Base-by-base conservation (phyloP, 2,113 vertebrate genomes). In the Struthio camelus region DNA sequence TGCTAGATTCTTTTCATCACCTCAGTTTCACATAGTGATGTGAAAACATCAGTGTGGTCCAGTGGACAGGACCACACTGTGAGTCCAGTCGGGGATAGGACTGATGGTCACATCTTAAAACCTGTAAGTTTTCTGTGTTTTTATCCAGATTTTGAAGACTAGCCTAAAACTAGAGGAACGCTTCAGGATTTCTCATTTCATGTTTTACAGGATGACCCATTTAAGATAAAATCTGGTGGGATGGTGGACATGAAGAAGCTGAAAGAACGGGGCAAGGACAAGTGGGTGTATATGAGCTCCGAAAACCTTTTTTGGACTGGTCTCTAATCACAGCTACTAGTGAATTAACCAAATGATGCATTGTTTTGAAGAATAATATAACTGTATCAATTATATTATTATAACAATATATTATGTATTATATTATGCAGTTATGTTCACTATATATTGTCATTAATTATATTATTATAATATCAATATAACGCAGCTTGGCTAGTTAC, bases 241-340 rank as follows among this genome's bases (percentile, higher is more conserved):
- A 98, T 99, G 97, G 99, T 99, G 64, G 99, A 99, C 95, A 99
- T 99, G 99, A 99, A 99, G 96, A 99, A 99, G 93, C 97, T 99
- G 73, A 99, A 99, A 95, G 99, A 99, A 94, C 98, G 99, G 77
- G 99, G 98, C 85, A 98, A 98, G 75, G 99, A 99, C 91, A 98
- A 98, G 99, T 99, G 95, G 96, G 98, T 97, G 28, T 8, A 2
- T 25, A 2, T 48, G 34, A 80, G 40, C 51, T 89, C 77, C 85
- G n/a, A 46, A 61, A 59, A 16, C 15, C 13, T 79, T 7, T 87
- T 14, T 66, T 76, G 64, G 27, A 5, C 22, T 64, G 9, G 44
- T 79, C 7, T 40, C 53, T 59, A 54, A 22, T 81, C 27, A 34
- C 61, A 77, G 14, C 44, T 72, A 11, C 5, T 76, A 30, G 28